These are phyloP conservation scores for Nephrotoma flavescens DNA, from an alignment of 2,888 invertebrate genomes.

Conservation along the genomic window DNA sequence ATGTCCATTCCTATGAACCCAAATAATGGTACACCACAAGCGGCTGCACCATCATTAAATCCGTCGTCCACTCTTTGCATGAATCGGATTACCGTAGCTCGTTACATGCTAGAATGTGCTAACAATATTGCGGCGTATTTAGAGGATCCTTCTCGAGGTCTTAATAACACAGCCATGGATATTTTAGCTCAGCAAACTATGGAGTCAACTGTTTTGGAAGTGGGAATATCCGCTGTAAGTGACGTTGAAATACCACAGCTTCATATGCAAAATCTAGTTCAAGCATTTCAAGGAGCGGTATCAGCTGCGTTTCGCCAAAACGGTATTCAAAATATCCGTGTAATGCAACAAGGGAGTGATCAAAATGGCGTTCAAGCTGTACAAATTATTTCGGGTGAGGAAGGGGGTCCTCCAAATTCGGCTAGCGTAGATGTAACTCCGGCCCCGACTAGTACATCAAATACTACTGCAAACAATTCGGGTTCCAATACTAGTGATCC, in stretches of 20 bases:
- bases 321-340: slow-evolving; percentile 27
- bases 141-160: slow-evolving; percentile 29
- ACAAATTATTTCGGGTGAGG: not conserved
- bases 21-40: slow-evolving; percentile 20
- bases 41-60: slow-evolving; percentile 24
- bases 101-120: slow-evolving; percentile 31
- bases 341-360: slow-evolving; percentile 11
- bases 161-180: slow-evolving; percentile 30
- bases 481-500: slow-evolving; percentile 5
- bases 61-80: slow-evolving; percentile 32
- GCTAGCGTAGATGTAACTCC: not conserved
- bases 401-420: not conserved
- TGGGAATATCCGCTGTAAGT: slow-evolving; percentile 27
- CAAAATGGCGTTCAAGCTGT: not conserved
- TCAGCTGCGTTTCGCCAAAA: slow-evolving; percentile 28
- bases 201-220: slow-evolving; percentile 33
- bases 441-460: slow-evolving; percentile 17
- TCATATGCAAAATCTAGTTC: slow-evolving; percentile 26
- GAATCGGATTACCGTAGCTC: slow-evolving; percentile 32
- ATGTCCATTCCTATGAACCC: slow-evolving; percentile 29
- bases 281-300: slow-evolving; percentile 31
- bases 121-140: slow-evolving; percentile 31
- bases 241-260: slow-evolving; percentile 25
- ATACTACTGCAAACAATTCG: slow-evolving; percentile 12
- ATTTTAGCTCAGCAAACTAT: slow-evolving; percentile 33